phyloP scores from a whole-genome alignment of 2,113 vertebrate species.

The Menidia beryllina region DNA sequence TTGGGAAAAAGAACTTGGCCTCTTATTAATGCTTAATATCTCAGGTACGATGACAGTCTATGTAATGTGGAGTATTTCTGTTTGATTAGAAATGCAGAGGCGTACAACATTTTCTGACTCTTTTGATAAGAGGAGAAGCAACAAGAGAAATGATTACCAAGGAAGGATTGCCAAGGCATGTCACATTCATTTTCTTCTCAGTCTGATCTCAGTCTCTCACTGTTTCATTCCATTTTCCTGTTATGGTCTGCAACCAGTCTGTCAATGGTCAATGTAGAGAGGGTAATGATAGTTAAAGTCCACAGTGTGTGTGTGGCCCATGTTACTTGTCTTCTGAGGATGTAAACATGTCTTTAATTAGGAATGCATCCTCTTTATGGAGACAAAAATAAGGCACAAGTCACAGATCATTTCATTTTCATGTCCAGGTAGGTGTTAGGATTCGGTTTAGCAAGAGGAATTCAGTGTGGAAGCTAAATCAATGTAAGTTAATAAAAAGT shows the following conservation, averaged over 20 bases:
- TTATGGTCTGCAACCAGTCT: conserved; percentile 21
- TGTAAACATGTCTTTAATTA: not conserved
- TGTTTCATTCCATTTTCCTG: conserved; percentile 15
- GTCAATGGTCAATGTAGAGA: conserved; percentile 23
- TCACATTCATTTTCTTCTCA: conserved; percentile 49
- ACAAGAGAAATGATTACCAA: conserved; percentile 18
- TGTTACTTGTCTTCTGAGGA: not conserved
- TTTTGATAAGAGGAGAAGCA: conserved; percentile 25
- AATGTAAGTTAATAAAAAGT: not conserved
- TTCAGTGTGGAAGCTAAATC: not conserved
- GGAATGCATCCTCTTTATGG: not conserved
- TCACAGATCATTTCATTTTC: not conserved
- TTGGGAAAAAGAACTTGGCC: not conserved
- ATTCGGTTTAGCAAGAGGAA: not conserved
- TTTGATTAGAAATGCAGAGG: not conserved
- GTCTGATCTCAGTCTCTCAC: conserved; percentile 24
- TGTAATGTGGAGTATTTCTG: too few species aligned
- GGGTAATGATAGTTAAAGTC: conserved; percentile 39
- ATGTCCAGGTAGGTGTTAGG: not conserved
- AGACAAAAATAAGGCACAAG: not conserved
- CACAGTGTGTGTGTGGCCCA: conserved; percentile 10
- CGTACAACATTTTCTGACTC: not conserved
- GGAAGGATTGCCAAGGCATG: conserved; percentile 43
- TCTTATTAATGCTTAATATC: not conserved
- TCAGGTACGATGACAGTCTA: too few species aligned